A percentile compares a stretch with the other conserved stretches of the same genome.
These are phyloP conservation scores for Forbesichthys agassizii DNA, from an alignment of 2,113 vertebrate genomes.

Conservation along the genomic window DNA sequence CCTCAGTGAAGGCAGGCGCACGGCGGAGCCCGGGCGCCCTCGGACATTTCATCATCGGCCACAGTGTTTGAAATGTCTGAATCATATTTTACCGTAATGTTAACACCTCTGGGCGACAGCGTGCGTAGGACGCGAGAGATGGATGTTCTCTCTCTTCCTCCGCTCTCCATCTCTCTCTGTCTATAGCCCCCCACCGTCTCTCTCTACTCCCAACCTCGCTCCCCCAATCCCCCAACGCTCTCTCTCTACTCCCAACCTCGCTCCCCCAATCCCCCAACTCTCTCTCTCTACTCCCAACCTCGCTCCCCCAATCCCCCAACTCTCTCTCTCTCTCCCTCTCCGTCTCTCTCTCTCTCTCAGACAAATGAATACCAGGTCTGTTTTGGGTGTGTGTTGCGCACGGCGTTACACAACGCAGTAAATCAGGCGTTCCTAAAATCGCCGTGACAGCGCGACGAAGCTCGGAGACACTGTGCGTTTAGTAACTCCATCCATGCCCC, in stretches of 20 bases:
- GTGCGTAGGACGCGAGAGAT: no score
- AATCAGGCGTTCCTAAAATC: conserved; percentile 65
- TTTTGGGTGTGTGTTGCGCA: conserved; percentile 61
- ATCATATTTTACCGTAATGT: background rate
- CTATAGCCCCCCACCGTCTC: background rate
- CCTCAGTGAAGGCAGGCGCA: no score
- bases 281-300: conserved; percentile 11
- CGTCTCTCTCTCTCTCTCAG: conserved; percentile 8
- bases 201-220: conserved; percentile 9
- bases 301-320: background rate
- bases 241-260: conserved; percentile 15
- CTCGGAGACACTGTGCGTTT: conserved; percentile 48
- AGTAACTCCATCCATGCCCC: conserved; percentile 41
- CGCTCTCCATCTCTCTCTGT: background rate
- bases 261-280: no score
- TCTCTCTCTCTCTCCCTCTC: conserved; percentile 8
- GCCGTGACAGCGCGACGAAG: conserved; percentile 56
- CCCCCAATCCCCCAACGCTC: background rate
- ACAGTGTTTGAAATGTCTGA: background rate
- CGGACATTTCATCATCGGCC: no score
- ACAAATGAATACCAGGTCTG: conserved; percentile 68
- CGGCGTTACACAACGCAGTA: conserved; percentile 61
- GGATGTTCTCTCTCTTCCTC: background rate
- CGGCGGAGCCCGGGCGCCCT: no score
- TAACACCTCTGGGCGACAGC: background rate